phyloP scores from a whole-genome alignment of 1,140 invertebrate species.

The Meloidogyne chitwoodi region DNA sequence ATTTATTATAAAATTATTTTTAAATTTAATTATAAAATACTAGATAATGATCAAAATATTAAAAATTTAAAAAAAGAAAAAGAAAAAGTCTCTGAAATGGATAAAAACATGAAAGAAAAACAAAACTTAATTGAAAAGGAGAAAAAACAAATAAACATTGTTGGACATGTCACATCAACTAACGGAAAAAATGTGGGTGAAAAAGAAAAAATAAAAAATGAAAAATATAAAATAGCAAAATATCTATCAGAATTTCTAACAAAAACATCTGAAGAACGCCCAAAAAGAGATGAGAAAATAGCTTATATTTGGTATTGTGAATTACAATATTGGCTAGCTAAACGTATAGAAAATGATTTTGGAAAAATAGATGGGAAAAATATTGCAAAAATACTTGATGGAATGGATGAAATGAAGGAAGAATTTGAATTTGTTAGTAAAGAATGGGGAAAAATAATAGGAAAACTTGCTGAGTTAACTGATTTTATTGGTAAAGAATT shows the following conservation, averaged over 20 bases:
- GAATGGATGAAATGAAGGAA: background rate
- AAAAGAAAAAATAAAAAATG: background rate
- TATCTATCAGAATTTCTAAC: background rate
- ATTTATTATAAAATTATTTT: too few relatives aligned
- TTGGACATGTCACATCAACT: too few relatives aligned
- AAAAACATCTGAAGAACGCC: background rate
- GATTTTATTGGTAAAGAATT: conserved; percentile 11
- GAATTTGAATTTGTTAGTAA: background rate
- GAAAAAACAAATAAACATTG: background rate
- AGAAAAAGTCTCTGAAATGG: too few relatives aligned
- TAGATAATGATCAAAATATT: too few relatives aligned
- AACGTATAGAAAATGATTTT: conserved; percentile 1
- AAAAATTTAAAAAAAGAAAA: too few relatives aligned
- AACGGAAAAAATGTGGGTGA: background rate
- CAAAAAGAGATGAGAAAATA: conserved; percentile 6
- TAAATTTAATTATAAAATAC: too few relatives aligned
- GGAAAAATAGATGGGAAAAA: background rate
- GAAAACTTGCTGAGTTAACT: conserved; percentile 4
- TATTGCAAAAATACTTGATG: background rate
- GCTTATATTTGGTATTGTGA: conserved; percentile 16
- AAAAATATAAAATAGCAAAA: background rate
- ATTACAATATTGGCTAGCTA: conserved; percentile 10
- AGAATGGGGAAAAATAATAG: background rate
- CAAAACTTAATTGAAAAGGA: too few relatives aligned
- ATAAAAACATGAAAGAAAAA: too few relatives aligned